Evolutionary conservation across 2,797 vertebrate species (phyloP), one percentile per base, ranked within the genome.

Genomic region (Phyllotis vaccarum): DNA sequence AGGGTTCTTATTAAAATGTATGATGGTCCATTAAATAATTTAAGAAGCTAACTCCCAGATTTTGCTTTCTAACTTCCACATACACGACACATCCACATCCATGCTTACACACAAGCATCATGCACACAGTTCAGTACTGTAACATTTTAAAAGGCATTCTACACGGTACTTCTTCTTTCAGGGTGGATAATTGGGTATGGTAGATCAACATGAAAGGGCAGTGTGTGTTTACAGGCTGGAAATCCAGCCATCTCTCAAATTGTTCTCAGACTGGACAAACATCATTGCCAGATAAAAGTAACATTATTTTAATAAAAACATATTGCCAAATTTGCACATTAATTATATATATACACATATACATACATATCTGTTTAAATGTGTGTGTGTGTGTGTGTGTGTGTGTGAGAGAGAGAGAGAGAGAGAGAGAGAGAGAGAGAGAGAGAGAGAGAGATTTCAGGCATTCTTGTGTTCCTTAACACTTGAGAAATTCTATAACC

Each of bases 281-380:
- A 66, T 58, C 72, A 49, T n/a, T 49, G 7, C 37, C 8, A 79
- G 9, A 8, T 87, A 76, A 1, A 12, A 49, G 22, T 62, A 91
- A 86, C 37, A 76, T 90, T 79, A 90, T 34, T 82, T 89, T 86
- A 86, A 89, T 66, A 80, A 93, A 75, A 79, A 85, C 68, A 82
- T 70, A 86, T 37, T 90, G 10, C n/a, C 52, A 58, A 72, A 68
- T 6, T 24, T 74, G 74, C 31, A 87, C 49, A 94, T 82, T 14
- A 31, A 37, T 78, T 66, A 76, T 80, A 16, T 52, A 66, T 92
- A 19, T 72, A n/a, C n/a, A n/a, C n/a, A n/a, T n/a, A n/a, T n/a
- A n/a, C n/a, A n/a, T n/a, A n/a, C n/a, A n/a, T n/a, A n/a, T n/a
- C n/a, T n/a, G n/a, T n/a, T n/a, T n/a, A n/a, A n/a, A n/a, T n/a